Evolutionary conservation across 2,888 invertebrate species (phyloP).

Genomic region (Selenia dentaria): DNA sequence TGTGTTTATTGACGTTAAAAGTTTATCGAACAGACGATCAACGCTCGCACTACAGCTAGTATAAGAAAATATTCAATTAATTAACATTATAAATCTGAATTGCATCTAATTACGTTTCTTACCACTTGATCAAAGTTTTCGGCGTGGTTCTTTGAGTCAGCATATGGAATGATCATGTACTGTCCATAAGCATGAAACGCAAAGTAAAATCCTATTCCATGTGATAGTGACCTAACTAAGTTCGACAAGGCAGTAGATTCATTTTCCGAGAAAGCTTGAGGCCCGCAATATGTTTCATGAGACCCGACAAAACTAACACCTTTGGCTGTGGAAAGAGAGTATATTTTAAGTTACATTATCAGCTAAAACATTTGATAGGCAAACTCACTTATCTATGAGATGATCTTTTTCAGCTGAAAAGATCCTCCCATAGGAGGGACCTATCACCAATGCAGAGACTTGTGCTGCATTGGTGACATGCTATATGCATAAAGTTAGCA

Average conservation of each 20-base stretch:
- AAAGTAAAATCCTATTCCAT: slow-evolving; percentile 77
- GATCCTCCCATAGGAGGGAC: too few species aligned
- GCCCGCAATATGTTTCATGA: slow-evolving; percentile 66
- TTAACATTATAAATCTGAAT: not conserved
- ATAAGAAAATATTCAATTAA: too few species aligned
- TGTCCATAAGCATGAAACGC: slow-evolving; percentile 88
- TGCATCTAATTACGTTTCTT: not conserved
- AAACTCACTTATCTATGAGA: too few species aligned
- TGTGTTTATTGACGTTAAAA: too few species aligned
- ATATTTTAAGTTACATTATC: too few species aligned
- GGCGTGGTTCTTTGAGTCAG: slow-evolving; percentile 51
- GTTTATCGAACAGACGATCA: too few species aligned
- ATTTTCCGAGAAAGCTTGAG: slow-evolving; percentile 76
- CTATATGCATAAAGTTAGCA: too few species aligned
- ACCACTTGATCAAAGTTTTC: slow-evolving; percentile 71
- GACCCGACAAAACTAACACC: slow-evolving; percentile 40
- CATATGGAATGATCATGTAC: slow-evolving; percentile 83
- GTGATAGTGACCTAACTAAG: slow-evolving; percentile 53
- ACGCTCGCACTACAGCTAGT: too few species aligned
- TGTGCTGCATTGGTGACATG: too few species aligned
- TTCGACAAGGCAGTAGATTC: slow-evolving; percentile 70
- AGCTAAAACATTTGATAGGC: too few species aligned
- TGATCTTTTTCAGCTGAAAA: too few species aligned
- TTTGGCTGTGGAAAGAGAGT: slow-evolving; percentile 36
- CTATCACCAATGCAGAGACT: too few species aligned